Evolutionary conservation across 1,140 invertebrate species (phyloP).

Genomic region (Hylaeus volcanicus): DNA sequence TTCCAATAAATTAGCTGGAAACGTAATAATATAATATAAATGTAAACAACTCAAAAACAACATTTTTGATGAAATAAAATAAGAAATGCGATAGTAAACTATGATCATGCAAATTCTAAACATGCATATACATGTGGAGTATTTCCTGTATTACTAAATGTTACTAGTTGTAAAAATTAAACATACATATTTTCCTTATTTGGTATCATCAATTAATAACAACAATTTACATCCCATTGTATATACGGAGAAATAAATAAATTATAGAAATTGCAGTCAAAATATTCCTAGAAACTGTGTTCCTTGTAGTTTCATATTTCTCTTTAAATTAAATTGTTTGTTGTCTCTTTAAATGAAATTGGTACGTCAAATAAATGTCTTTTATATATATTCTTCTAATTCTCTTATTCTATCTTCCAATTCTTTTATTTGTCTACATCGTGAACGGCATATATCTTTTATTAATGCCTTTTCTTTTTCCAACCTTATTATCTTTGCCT

Average conservation of each 20-base stretch:
- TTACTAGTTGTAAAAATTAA: background rate
- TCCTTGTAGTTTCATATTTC: constrained; percentile 5
- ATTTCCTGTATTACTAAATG: background rate
- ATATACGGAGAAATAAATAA: background rate
- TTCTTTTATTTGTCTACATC: constrained; percentile 59
- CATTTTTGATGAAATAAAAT: background rate
- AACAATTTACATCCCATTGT: background rate
- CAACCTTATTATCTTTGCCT: constrained; percentile 61
- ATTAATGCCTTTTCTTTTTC: constrained; percentile 67
- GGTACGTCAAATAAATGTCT: background rate
- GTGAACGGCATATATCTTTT: constrained; percentile 66
- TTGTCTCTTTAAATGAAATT: background rate
- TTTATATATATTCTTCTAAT: constrained; percentile 38
- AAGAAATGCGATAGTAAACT: background rate
- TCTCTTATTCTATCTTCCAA: constrained; percentile 59
- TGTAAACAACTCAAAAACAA: constrained; percentile 58
- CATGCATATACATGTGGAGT: background rate
- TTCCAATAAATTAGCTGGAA: constrained; percentile 20
- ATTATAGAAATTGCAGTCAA: background rate
- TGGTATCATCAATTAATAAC: background rate
- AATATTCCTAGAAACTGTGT: background rate
- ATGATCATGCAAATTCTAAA: background rate
- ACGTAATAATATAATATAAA: constrained; percentile 71
- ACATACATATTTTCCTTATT: background rate
- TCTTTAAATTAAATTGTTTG: background rate